Conservation (phyloP, 92 coral and sea anemone genomes). For the Siderastrea radians region DNA sequence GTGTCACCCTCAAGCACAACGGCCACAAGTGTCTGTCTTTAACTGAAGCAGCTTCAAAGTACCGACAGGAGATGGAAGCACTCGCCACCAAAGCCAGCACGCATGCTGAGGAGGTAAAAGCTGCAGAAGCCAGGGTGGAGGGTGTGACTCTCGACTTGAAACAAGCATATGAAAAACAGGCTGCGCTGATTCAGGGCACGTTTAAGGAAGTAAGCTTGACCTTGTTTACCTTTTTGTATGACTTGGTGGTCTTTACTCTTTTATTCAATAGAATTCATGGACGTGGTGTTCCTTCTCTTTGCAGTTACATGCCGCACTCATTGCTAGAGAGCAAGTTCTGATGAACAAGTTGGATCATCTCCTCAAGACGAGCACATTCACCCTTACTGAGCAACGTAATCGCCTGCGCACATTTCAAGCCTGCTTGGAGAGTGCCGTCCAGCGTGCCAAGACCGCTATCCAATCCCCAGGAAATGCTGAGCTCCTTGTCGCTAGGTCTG, state of each 20-base stretch:
- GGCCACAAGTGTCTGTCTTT: constrained; percentile 8
- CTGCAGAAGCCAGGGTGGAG: neutral
- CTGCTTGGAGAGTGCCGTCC: constrained; percentile 13
- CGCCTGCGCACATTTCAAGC: constrained; percentile 23
- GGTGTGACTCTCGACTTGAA: neutral
- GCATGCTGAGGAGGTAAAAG: constrained; percentile 1
- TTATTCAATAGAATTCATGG: neutral
- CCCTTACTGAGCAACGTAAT: constrained; percentile 15
- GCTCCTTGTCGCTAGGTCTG: constrained; percentile 4
- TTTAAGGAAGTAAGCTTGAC: neutral
- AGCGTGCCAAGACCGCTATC: constrained; percentile 1
- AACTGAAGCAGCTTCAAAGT: constrained; percentile 6
- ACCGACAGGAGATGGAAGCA: constrained; percentile 10
- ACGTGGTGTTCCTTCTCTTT: neutral
- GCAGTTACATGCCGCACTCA: neutral
- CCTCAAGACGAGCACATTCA: constrained; percentile 1
- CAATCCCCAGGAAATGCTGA: neutral
- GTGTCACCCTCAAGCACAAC: constrained; percentile 14
- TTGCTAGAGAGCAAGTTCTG: neutral
- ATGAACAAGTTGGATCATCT: neutral
- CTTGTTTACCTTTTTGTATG: neutral
- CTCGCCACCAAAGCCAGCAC: neutral
- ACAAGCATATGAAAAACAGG: neutral
- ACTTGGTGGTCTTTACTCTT: neutral
- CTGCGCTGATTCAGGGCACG: neutral